Percentiles rank a stretch among this genome's conserved stretches.
phyloP scores from a whole-genome alignment of 37 sponge, comb jelly and placozoan genomes.

The Mnemiopsis leidyi region DNA sequence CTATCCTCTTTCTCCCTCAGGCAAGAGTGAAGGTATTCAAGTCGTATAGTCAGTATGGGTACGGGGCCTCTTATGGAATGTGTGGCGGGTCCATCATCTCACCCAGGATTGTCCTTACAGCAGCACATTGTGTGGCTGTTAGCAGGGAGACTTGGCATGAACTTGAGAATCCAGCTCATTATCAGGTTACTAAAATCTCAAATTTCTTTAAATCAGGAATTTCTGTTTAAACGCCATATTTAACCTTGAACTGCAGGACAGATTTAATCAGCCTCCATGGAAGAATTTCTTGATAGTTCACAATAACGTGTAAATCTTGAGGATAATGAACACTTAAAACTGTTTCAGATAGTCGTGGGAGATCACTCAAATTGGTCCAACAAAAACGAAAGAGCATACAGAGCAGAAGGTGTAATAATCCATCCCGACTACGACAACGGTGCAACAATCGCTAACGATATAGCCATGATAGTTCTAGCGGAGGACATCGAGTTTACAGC shows the following conservation, averaged over 20 bases:
- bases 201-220: background rate
- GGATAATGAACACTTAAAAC: too few species aligned
- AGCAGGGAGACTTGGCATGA: background rate
- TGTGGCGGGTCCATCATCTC: constrained; percentile 37
- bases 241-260: too few species aligned
- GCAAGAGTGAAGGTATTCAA: background rate
- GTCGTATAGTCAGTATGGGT: background rate
- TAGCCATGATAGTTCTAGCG: background rate
- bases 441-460: background rate
- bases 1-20: background rate
- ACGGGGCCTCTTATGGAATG: background rate
- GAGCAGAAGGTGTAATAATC: background rate
- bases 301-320: too few species aligned
- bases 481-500: background rate
- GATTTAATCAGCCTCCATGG: too few species aligned
- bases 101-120: background rate
- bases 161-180: background rate
- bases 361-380: background rate
- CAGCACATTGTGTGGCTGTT: constrained; percentile 3
- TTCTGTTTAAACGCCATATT: too few species aligned
- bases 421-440: constrained; percentile 10
- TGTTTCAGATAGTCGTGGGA: background rate
- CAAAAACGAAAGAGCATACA: background rate
- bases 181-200: background rate
- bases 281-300: too few species aligned